Conservation (phyloP, 2,888 invertebrate genomes). For the Ditylenchus weischeri region DNA sequence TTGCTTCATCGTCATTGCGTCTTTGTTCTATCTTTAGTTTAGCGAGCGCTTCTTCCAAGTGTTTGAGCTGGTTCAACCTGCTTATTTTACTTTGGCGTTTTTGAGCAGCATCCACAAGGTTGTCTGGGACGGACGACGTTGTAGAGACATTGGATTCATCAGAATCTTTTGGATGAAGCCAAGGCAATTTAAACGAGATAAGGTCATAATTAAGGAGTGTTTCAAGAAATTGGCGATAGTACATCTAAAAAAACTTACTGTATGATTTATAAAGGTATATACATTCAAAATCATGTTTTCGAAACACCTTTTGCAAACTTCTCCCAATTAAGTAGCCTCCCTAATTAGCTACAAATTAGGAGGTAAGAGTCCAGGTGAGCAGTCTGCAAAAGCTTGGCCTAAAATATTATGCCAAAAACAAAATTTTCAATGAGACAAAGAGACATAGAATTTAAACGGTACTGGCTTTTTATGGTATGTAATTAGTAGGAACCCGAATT, state of each 20-base stretch:
- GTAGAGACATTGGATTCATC: conserved; percentile 5
- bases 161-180: conserved; percentile 34
- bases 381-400: too few relatives aligned
- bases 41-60: conserved; percentile 28
- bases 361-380: too few relatives aligned
- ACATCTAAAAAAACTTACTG: conserved; percentile 29
- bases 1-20: conserved; percentile 32
- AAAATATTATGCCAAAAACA: too few relatives aligned
- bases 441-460: too few relatives aligned
- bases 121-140: background rate
- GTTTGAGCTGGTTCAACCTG: conserved; percentile 20
- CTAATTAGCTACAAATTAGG: too few relatives aligned
- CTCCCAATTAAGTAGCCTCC: too few relatives aligned
- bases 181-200: conserved; percentile 39
- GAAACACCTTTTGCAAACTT: too few relatives aligned
- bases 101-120: conserved; percentile 11
- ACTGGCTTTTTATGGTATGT: too few relatives aligned
- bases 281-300: background rate
- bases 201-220: conserved; percentile 37
- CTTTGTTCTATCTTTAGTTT: conserved; percentile 24
- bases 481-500: too few relatives aligned
- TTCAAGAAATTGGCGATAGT: conserved; percentile 44
- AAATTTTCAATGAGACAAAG: too few relatives aligned
- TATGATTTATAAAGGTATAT: background rate
- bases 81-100: conserved; percentile 28